A percentile compares a stretch with the other conserved stretches of the same genome.
Conservation (phyloP, 2,888 invertebrate species). For the Cheilosia grossa region DNA sequence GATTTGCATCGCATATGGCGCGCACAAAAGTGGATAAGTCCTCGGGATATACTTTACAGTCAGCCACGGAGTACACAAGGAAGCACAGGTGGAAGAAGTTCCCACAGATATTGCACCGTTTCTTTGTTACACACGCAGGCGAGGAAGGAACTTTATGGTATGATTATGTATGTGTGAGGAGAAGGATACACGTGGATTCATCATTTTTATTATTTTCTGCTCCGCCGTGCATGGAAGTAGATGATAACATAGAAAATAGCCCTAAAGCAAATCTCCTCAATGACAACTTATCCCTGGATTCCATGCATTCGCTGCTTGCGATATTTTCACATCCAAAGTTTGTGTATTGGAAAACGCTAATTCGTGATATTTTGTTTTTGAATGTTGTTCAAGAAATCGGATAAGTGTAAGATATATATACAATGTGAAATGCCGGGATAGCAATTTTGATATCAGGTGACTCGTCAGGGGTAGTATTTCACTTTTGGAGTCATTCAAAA, state of each 20-base stretch:
- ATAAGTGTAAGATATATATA: neutral
- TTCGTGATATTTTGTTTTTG: slow-evolving; percentile 19
- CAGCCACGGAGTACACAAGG: neutral
- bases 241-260: slow-evolving; percentile 9
- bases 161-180: neutral
- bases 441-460: slow-evolving; percentile 4
- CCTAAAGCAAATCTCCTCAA: slow-evolving; percentile 19
- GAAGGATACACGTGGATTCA: slow-evolving; percentile 23
- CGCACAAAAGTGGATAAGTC: slow-evolving; percentile 48
- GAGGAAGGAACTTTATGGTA: slow-evolving; percentile 25
- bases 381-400: slow-evolving; percentile 45
- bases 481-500: neutral
- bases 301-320: slow-evolving; percentile 24
- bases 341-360: slow-evolving; percentile 57
- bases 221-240: neutral
- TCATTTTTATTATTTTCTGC: slow-evolving; percentile 5
- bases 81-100: slow-evolving; percentile 54
- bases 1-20: slow-evolving; percentile 44
- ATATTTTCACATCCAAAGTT: slow-evolving; percentile 29
- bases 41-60: slow-evolving; percentile 27
- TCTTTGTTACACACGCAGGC: slow-evolving; percentile 30
- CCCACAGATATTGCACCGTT: slow-evolving; percentile 30
- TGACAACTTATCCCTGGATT: neutral
- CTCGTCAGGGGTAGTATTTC: neutral
- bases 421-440: slow-evolving; percentile 16